These are phyloP conservation scores for Myotis lucifugus DNA, from an alignment of 2,113 vertebrate genomes.

Conservation along the genomic window DNA sequence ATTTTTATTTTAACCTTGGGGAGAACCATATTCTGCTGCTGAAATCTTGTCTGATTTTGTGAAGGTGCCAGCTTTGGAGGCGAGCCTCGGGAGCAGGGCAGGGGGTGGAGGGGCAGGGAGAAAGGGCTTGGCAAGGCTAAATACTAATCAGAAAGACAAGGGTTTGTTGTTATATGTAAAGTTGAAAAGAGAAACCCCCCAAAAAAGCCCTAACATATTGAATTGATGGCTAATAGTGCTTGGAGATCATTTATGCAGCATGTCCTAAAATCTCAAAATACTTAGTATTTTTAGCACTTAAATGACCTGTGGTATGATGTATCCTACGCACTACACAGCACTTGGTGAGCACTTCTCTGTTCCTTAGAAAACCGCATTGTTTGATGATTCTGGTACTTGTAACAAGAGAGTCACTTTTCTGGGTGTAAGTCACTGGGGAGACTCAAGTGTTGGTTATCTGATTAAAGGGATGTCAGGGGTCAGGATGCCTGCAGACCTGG, in stretches of 20 bases:
- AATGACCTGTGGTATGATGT: neutral
- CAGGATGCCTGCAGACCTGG: neutral
- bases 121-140: slow-evolving; percentile 71
- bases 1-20: slow-evolving; percentile 50
- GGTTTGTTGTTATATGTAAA: slow-evolving; percentile 73
- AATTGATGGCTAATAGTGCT: slow-evolving; percentile 74
- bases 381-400: neutral
- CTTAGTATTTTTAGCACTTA: slow-evolving; percentile 18
- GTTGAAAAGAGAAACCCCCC: slow-evolving; percentile 70
- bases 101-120: neutral
- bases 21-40: slow-evolving; percentile 60
- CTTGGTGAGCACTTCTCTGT: neutral
- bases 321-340: neutral
- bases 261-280: slow-evolving; percentile 62
- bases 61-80: slow-evolving; percentile 68
- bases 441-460: slow-evolving; percentile 36
- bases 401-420: neutral
- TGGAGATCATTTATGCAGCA: slow-evolving; percentile 65
- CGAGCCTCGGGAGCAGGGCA: neutral
- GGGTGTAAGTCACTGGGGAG: neutral
- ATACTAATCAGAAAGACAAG: slow-evolving; percentile 76
- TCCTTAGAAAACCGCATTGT: neutral
- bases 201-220: slow-evolving; percentile 78
- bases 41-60: slow-evolving; percentile 65
- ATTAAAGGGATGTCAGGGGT: slow-evolving; percentile 55